Base-by-base conservation (phyloP, 1,140 invertebrate genomes). In the Drosophila simulans region DNA sequence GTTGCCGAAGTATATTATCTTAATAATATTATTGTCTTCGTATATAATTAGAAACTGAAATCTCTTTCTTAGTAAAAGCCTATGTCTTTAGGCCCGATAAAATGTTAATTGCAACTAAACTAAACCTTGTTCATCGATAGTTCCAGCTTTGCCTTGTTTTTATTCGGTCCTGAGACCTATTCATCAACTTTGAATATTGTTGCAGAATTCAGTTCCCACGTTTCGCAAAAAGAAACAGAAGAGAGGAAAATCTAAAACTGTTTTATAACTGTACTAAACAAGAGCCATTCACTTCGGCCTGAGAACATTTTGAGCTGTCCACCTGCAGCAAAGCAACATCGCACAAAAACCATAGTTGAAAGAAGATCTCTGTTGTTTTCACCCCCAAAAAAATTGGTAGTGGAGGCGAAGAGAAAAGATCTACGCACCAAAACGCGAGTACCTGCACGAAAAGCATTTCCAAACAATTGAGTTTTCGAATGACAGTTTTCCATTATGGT, bases 401-500 rank as follows among this genome's bases (percentile, higher is more conserved):
- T 79, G 59, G 40, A 51, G 63, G 48, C 35, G 53, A 43, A 79
- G 40, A 54, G 25, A 55, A 57, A 52, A 52, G 27, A 45, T 52
- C 54, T 80, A 81, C 77, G 79, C 79, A 73, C 45, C 62, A 59
- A 71, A 78, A 73, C 63, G 63, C 20, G 40, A 60, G 53, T 88
- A 82, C 79, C 77, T 82, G 71, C 57, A 46, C 59, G 45, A 51
- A 65, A 66, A 72, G 49, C 66, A 66, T 83, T 89, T 89, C 80
- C 84, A 79, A 71, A 83, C 83, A 88, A 88, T 88, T 79, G 79
- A 76, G 79, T 88, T 86, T 72, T 88, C 37, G 56, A 88, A 77
- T 86, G 83, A 88, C 84, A 88, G 71, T 81, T 86, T 81, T 80
- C 53, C 51, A 35, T 31, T 34, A 46, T 56, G 22, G 40, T 43